Conservation (phyloP, 2,888 invertebrate species). For the Frankliniella fusca region DNA sequence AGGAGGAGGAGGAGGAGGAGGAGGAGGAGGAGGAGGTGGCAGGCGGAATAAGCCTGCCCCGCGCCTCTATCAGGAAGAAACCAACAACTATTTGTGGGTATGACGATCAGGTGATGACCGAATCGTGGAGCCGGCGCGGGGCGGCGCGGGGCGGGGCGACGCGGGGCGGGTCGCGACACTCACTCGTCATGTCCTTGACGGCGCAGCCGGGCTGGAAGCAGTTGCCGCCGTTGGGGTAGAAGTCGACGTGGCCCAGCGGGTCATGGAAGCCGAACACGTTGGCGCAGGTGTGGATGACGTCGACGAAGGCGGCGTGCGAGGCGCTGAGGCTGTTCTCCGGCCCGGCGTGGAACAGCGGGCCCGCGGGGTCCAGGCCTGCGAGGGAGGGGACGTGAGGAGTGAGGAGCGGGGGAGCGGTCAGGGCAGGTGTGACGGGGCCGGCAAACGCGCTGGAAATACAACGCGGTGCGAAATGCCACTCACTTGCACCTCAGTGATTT, state of each 20-base stretch:
- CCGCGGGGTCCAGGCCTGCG: slow-evolving; percentile 58
- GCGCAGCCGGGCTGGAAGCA: slow-evolving; percentile 48
- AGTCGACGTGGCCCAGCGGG: slow-evolving; percentile 67
- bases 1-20: slow-evolving; percentile 1
- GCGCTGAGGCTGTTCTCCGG: slow-evolving; percentile 50
- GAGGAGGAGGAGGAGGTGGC: slow-evolving; percentile 29
- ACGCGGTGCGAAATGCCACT: too few species aligned
- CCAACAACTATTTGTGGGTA: slow-evolving; percentile 7
- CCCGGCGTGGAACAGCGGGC: slow-evolving; percentile 51
- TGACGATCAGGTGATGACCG: slow-evolving; percentile 25
- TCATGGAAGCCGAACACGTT: slow-evolving; percentile 65
- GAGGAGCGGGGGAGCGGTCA: too few species aligned
- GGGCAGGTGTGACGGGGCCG: too few species aligned
- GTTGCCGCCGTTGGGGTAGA: slow-evolving; percentile 61
- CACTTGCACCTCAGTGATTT: too few species aligned
- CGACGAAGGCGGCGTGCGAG: slow-evolving; percentile 59
- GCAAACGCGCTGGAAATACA: too few species aligned
- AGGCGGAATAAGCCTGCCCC: slow-evolving; percentile 31
- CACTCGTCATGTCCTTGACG: slow-evolving; percentile 42
- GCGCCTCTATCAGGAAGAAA: slow-evolving; percentile 28
- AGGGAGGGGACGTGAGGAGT: slow-evolving; percentile 31
- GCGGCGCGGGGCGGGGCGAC: not conserved
- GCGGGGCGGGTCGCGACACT: slow-evolving; percentile 39
- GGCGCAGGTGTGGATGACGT: slow-evolving; percentile 64
- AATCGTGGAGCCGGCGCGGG: not conserved